These are phyloP conservation scores for Bryconaethiops microstoma DNA, from an alignment of 2,797 vertebrate genomes.

Conservation along the genomic window DNA sequence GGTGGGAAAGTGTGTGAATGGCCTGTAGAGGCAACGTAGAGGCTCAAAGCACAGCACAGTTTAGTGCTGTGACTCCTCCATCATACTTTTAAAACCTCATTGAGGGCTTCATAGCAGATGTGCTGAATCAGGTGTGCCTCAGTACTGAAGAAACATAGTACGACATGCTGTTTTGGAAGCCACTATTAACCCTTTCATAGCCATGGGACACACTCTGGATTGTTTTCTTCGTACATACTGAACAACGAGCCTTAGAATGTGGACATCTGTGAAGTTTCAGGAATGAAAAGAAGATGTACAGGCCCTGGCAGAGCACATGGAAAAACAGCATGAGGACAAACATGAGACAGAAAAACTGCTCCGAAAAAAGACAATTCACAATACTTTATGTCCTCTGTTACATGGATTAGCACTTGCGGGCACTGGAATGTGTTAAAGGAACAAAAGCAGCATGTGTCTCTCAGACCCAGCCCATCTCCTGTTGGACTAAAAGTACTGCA, in stretches of 20 bases:
- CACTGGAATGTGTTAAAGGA: slow-evolving; percentile 36
- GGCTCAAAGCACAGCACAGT: background rate
- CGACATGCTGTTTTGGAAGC: no score
- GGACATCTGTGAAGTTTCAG: background rate
- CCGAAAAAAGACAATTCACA: no score
- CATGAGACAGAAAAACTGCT: background rate
- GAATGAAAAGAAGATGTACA: background rate
- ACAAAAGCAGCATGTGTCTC: slow-evolving; percentile 14
- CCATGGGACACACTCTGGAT: background rate
- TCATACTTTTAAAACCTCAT: background rate
- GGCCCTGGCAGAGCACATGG: background rate
- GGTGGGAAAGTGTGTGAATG: no score
- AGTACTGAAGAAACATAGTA: background rate
- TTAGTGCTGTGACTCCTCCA: background rate
- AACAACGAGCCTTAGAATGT: no score
- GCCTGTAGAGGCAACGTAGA: background rate
- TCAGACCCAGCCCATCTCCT: background rate
- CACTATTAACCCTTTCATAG: no score
- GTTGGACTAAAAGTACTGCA: slow-evolving; percentile 5
- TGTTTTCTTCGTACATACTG: background rate
- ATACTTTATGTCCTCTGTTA: background rate
- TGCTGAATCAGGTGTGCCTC: background rate
- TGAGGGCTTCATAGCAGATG: background rate
- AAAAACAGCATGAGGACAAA: background rate
- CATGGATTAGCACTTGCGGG: background rate